A percentile compares a stretch with the other conserved stretches of the same genome.
Evolutionary conservation across 2,113 vertebrate species (phyloP).

Genomic region (Pluvianellus socialis): DNA sequence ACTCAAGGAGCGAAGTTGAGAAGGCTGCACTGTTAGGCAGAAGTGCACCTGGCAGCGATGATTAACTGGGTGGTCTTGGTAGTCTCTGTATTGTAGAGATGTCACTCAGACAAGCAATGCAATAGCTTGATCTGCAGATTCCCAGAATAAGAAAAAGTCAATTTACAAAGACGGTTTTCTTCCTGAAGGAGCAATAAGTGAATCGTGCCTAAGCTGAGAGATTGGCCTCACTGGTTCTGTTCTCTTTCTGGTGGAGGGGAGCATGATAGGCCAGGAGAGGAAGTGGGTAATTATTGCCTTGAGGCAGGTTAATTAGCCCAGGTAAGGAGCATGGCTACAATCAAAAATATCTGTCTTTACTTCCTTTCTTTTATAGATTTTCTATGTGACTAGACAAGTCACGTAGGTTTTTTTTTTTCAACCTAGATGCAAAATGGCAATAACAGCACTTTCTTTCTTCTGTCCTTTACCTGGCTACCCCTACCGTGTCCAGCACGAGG

Average conservation of each 20-base stretch:
- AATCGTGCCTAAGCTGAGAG: neutral
- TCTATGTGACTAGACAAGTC: neutral
- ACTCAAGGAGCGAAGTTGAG: neutral
- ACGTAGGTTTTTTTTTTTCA: neutral
- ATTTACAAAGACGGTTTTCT: neutral
- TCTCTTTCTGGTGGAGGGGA: neutral
- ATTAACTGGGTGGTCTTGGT: neutral
- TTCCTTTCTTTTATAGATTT: neutral
- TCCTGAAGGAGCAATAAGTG: neutral
- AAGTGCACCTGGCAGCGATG: neutral
- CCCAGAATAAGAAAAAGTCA: neutral
- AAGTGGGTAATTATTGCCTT: neutral
- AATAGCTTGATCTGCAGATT: neutral
- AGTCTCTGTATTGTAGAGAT: neutral
- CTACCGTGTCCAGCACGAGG: fast-evolving
- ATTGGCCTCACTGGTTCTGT: neutral
- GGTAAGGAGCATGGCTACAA: neutral
- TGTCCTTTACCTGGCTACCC: neutral
- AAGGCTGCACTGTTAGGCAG: neutral
- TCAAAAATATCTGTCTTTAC: neutral
- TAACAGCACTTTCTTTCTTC: neutral
- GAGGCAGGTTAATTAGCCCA: slow-evolving; percentile 4
- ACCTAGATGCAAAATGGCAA: neutral
- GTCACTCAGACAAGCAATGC: neutral
- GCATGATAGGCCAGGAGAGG: neutral